Conservation (phyloP, 2,797 vertebrate species). For the Sebastes dallii region DNA sequence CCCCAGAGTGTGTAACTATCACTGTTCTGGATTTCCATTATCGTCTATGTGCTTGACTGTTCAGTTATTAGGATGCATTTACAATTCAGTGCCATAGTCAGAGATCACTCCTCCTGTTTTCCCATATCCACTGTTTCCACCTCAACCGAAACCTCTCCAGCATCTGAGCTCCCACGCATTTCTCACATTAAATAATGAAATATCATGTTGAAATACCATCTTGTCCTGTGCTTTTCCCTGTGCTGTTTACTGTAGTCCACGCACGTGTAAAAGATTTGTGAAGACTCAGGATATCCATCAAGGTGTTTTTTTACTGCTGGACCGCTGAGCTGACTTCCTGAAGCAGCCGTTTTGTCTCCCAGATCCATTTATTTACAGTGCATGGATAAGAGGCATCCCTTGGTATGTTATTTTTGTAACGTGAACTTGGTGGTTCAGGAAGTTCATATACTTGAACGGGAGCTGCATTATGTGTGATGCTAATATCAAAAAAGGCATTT, state of each 20-base stretch:
- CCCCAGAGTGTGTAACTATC: slow-evolving; percentile 33
- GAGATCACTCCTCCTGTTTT: slow-evolving; percentile 21
- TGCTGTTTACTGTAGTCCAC: slow-evolving; percentile 42
- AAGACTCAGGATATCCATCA: slow-evolving; percentile 72
- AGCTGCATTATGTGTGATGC: slow-evolving; percentile 71
- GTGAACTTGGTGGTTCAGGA: slow-evolving; percentile 67
- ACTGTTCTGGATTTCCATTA: slow-evolving; percentile 18
- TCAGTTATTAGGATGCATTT: slow-evolving; percentile 38
- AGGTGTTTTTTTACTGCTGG: slow-evolving; percentile 62
- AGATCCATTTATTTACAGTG: slow-evolving; percentile 37
- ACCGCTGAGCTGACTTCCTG: slow-evolving; percentile 36
- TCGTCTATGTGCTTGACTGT: slow-evolving; percentile 9
- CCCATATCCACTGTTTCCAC: not conserved
- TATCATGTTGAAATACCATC: slow-evolving; percentile 6
- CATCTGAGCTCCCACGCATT: slow-evolving; percentile 18
- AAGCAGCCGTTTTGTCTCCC: slow-evolving; percentile 53
- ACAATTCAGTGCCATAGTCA: slow-evolving; percentile 48
- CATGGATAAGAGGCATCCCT: slow-evolving; percentile 41
- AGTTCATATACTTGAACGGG: slow-evolving; percentile 31
- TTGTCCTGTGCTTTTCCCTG: slow-evolving; percentile 21
- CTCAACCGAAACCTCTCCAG: not conserved
- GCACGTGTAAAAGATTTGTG: slow-evolving; percentile 62
- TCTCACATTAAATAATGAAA: slow-evolving; percentile 15
- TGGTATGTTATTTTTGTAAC: slow-evolving; percentile 44
- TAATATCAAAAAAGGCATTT: slow-evolving; percentile 25